These are phyloP conservation scores for Chouioia cunea DNA, from an alignment of 2,888 invertebrate species.

Conservation along the genomic window DNA sequence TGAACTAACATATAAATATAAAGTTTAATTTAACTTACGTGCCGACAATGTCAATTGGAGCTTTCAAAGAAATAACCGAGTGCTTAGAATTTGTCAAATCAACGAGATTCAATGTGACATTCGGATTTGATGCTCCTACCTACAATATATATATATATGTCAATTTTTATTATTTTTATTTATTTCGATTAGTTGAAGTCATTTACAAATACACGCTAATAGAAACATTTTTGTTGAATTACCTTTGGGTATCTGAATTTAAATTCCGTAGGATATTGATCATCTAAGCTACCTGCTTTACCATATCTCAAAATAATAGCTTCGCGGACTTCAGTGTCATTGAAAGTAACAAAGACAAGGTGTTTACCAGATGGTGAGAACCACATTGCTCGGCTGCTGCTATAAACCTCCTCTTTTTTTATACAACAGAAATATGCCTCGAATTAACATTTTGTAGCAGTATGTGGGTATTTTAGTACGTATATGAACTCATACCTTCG, in stretches of 20 bases:
- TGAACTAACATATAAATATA: background rate
- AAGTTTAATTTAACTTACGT: slow-evolving; percentile 34
- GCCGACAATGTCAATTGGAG: slow-evolving; percentile 54
- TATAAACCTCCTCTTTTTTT: slow-evolving; percentile 81
- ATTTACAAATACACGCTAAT: no score
- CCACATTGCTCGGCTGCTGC: slow-evolving; percentile 81
- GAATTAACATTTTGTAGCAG: background rate
- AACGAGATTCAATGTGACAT: slow-evolving; percentile 76
- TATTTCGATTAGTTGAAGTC: no score
- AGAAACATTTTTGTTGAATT: slow-evolving; percentile 40
- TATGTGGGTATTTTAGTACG: background rate
- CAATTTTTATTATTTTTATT: background rate
- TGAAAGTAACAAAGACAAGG: slow-evolving; percentile 80
- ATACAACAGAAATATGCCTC: background rate
- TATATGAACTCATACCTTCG: slow-evolving; percentile 75
- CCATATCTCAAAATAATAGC: slow-evolving; percentile 79
- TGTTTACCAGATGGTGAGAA: slow-evolving; percentile 79
- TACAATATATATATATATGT: slow-evolving; percentile 59
- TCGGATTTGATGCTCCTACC: slow-evolving; percentile 82
- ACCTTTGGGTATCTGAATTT: slow-evolving; percentile 85
- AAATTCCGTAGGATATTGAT: slow-evolving; percentile 78
- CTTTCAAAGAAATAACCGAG: slow-evolving; percentile 50
- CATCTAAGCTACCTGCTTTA: slow-evolving; percentile 70
- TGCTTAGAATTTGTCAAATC: slow-evolving; percentile 68
- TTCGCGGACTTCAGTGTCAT: slow-evolving; percentile 77